These are phyloP conservation scores for Brachypterus glaber DNA, from an alignment of 2,888 invertebrate genomes.

Conservation along the genomic window DNA sequence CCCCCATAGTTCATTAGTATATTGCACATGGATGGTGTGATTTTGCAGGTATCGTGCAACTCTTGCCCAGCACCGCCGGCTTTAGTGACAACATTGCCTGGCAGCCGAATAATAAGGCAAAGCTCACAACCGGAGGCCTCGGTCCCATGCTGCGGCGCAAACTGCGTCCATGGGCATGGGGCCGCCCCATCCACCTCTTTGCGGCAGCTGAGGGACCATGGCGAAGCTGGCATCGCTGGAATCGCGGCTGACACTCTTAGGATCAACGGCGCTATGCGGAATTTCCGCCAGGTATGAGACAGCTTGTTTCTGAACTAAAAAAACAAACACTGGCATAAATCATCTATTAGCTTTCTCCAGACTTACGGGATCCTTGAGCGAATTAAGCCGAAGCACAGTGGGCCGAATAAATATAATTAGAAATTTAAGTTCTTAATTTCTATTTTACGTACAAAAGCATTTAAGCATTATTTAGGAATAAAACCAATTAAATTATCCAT, in stretches of 20 bases:
- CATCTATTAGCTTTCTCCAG: too few relatives aligned
- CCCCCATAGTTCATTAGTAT: too few relatives aligned
- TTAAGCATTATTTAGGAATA: too few relatives aligned
- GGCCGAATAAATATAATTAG: too few relatives aligned
- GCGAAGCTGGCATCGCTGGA: constrained; percentile 59
- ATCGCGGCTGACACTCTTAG: constrained; percentile 91
- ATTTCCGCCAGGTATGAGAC: constrained; percentile 80
- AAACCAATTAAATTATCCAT: too few relatives aligned
- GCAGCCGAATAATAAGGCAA: constrained; percentile 75
- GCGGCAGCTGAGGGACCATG: constrained; percentile 62
- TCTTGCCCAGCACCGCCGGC: constrained; percentile 61
- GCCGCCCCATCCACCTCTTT: constrained; percentile 75
- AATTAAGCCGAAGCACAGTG: too few relatives aligned
- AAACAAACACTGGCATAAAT: too few relatives aligned
- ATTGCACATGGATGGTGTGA: constrained; percentile 27
- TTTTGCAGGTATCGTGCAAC: constrained; percentile 46
- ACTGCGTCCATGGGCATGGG: constrained; percentile 55
- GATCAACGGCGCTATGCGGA: constrained; percentile 93
- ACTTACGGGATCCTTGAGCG: too few relatives aligned
- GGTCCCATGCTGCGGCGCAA: constrained; percentile 49
- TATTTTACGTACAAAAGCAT: too few relatives aligned
- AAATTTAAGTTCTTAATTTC: too few relatives aligned
- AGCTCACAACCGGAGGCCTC: constrained; percentile 77
- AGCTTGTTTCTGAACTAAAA: too few relatives aligned
- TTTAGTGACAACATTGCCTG: constrained; percentile 58